phyloP scores from a whole-genome alignment of 2,888 invertebrate genomes.

The Petrophora chlorosata region DNA sequence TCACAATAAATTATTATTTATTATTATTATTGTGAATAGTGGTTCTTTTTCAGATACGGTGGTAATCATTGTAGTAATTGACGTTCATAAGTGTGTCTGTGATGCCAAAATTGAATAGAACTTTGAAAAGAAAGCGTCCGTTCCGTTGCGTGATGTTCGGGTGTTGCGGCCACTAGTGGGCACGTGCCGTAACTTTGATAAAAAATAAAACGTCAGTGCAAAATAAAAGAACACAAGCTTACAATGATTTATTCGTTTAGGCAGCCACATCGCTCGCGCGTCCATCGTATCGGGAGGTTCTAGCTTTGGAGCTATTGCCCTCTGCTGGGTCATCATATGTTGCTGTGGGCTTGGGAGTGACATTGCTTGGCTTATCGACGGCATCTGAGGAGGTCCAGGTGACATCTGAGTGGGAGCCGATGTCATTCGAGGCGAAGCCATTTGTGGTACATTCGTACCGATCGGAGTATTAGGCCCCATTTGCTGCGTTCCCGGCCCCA shows the following conservation, averaged over 20 bases:
- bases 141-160: too few relatives aligned
- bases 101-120: too few relatives aligned
- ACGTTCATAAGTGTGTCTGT: too few relatives aligned
- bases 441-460: conserved; percentile 65
- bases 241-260: conserved; percentile 87
- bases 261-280: conserved; percentile 85
- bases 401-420: conserved; percentile 76
- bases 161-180: too few relatives aligned
- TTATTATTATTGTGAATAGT: too few relatives aligned
- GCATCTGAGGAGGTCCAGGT: conserved; percentile 74
- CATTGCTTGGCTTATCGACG: conserved; percentile 70
- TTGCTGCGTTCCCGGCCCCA: conserved; percentile 48
- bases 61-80: too few relatives aligned
- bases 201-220: conserved; percentile 46
- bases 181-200: conserved; percentile 36
- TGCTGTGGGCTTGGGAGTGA: conserved; percentile 67
- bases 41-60: too few relatives aligned
- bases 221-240: conserved; percentile 75
- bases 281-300: conserved; percentile 85
- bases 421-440: conserved; percentile 74
- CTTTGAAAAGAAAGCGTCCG: too few relatives aligned
- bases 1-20: too few relatives aligned
- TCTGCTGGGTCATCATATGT: conserved; percentile 69
- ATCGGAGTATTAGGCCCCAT: conserved; percentile 60
- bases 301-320: conserved; percentile 82